Conservation (phyloP, 92 coral and sea anemone species). For the Porites evermanni region DNA sequence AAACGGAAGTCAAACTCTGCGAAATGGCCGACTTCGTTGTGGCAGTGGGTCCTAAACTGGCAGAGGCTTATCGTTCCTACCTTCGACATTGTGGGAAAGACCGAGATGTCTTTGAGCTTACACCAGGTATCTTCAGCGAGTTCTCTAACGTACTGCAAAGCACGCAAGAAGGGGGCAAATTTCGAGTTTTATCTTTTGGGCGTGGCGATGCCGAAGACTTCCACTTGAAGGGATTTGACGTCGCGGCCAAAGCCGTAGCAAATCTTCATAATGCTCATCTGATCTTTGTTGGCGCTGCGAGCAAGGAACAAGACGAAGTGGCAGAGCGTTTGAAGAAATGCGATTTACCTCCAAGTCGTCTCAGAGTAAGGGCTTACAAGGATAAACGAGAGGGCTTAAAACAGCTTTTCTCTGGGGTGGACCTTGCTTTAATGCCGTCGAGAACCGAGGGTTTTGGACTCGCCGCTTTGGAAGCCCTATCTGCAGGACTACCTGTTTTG, state of each 20-base stretch:
- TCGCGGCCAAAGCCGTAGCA: background rate
- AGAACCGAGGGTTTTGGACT: slow-evolving; percentile 16
- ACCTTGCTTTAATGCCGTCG: background rate
- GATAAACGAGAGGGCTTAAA: background rate
- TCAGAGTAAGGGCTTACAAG: background rate
- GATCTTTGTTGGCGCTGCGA: slow-evolving; percentile 2
- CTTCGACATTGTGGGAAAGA: background rate
- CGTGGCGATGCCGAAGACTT: slow-evolving; percentile 5
- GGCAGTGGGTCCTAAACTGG: slow-evolving; percentile 11
- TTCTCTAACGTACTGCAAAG: background rate
- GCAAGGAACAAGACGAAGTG: background rate
- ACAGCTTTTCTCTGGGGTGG: background rate
- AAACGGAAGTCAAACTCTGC: background rate
- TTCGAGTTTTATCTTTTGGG: slow-evolving; percentile 1
- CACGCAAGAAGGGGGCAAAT: background rate
- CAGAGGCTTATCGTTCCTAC: background rate
- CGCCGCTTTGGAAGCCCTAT: slow-evolving; percentile 9
- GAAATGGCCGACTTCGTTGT: background rate
- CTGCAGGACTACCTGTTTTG: background rate
- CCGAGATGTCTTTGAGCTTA: background rate
- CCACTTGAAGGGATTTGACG: background rate
- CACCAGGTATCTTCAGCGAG: slow-evolving; percentile 15
- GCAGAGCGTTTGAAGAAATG: background rate
- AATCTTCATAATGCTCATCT: background rate
- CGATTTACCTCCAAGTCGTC: slow-evolving; percentile 1